Percentiles rank a stretch among this genome's conserved stretches.
Conservation (phyloP, 2,888 invertebrate species). For the Podabrus alpinus region DNA sequence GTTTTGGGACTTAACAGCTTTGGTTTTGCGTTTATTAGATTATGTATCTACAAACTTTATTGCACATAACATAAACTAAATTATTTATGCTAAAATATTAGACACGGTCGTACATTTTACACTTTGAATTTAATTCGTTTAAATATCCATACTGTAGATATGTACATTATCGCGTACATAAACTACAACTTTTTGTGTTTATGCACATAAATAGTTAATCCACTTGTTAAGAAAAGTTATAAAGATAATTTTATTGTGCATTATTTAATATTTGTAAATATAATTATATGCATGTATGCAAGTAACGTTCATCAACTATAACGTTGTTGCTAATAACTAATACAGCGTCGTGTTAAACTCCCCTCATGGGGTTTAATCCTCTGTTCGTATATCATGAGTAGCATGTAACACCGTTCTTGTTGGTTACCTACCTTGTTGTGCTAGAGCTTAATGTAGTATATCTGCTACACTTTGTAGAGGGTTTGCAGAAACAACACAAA, state of each 20-base stretch:
- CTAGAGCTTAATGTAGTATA: slow-evolving; percentile 43
- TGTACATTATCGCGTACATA: too few species aligned
- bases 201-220: not conserved
- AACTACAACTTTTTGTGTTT: not conserved
- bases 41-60: not conserved
- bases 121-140: not conserved
- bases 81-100: not conserved
- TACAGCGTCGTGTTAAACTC: slow-evolving; percentile 48
- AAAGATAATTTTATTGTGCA: slow-evolving; percentile 8
- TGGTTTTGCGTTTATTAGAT: slow-evolving; percentile 1
- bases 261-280: slow-evolving; percentile 32
- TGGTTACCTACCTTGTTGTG: slow-evolving; percentile 42
- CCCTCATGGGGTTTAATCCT: slow-evolving; percentile 48
- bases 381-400: slow-evolving; percentile 46
- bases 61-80: not conserved
- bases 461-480: slow-evolving; percentile 42
- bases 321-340: slow-evolving; percentile 46
- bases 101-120: not conserved
- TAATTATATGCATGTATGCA: slow-evolving; percentile 41
- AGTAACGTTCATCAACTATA: slow-evolving; percentile 42
- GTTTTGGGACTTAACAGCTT: slow-evolving; percentile 1
- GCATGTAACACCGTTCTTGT: slow-evolving; percentile 41
- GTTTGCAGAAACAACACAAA: slow-evolving; percentile 39
- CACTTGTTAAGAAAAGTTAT: not conserved
- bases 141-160: not conserved